Evolutionary conservation across 35 echinoderm and acorn worm species (phyloP).

Genomic region (Heliocidaris tuberculata): DNA sequence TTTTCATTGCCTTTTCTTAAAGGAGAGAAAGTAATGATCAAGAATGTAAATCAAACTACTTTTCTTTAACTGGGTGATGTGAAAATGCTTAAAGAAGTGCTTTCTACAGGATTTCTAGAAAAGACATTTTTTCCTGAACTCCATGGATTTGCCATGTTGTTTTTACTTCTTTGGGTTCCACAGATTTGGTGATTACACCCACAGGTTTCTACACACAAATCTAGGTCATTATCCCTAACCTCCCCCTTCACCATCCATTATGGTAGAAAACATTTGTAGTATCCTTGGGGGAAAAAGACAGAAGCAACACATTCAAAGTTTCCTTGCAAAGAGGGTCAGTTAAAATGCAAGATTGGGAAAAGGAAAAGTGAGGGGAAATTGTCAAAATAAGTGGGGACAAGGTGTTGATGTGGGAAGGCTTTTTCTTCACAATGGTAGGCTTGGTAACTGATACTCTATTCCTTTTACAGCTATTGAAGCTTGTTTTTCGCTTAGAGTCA

Average conservation of each 20-base stretch:
- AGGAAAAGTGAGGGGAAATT: neutral
- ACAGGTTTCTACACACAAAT: neutral
- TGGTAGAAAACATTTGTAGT: neutral
- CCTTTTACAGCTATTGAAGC: neutral
- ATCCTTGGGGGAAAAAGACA: neutral
- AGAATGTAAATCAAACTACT: too few relatives aligned
- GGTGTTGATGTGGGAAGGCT: neutral
- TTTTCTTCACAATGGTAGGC: neutral
- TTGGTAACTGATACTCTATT: slow-evolving; percentile 11
- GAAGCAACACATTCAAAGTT: neutral
- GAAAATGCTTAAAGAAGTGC: too few relatives aligned
- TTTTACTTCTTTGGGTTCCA: too few relatives aligned
- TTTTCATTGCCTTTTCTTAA: too few relatives aligned
- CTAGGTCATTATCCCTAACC: neutral
- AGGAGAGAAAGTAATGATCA: too few relatives aligned
- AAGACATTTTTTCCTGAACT: too few relatives aligned
- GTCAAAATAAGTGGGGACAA: neutral
- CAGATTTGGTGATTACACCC: too few relatives aligned
- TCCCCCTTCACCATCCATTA: neutral
- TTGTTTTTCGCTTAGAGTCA: neutral
- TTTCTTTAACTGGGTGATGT: too few relatives aligned
- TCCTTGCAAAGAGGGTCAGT: neutral
- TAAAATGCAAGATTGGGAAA: neutral
- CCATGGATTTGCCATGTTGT: too few relatives aligned
- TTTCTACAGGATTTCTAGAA: too few relatives aligned